phyloP scores from a whole-genome alignment of 2,797 vertebrate genomes.

The Bovichtus diacanthus region DNA sequence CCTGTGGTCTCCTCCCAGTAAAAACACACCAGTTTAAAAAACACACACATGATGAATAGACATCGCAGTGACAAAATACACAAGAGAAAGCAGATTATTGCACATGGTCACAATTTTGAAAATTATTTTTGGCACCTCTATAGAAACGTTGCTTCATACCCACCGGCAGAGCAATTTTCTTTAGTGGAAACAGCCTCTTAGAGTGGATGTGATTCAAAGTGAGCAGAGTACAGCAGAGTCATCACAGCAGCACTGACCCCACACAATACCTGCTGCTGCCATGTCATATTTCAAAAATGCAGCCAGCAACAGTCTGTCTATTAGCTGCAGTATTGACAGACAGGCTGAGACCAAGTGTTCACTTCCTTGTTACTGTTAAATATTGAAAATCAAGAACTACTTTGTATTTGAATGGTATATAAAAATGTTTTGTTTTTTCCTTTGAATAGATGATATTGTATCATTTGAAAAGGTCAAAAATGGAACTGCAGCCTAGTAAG shows the following conservation, averaged over 20 bases:
- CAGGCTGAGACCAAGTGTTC: not conserved
- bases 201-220: constrained; percentile 20
- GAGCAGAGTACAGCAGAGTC: constrained; percentile 3
- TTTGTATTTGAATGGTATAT: not conserved
- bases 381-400: not conserved
- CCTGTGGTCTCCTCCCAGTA: too few relatives aligned
- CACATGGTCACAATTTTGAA: constrained; percentile 1
- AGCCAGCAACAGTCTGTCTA: constrained; percentile 1
- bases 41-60: not conserved
- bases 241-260: constrained; percentile 9
- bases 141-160: constrained; percentile 2
- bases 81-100: not conserved
- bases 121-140: constrained; percentile 12
- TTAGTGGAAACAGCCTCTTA: constrained; percentile 4
- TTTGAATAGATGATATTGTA: too few relatives aligned
- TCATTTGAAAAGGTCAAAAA: too few relatives aligned
- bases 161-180: constrained; percentile 4
- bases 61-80: constrained; percentile 9
- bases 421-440: too few relatives aligned
- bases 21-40: not conserved
- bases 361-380: not conserved
- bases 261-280: constrained; percentile 12
- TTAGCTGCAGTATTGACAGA: not conserved
- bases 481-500: too few relatives aligned
- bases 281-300: constrained; percentile 3